phyloP scores from a whole-genome alignment of 2,888 invertebrate species.

The Heliconius charithonia region DNA sequence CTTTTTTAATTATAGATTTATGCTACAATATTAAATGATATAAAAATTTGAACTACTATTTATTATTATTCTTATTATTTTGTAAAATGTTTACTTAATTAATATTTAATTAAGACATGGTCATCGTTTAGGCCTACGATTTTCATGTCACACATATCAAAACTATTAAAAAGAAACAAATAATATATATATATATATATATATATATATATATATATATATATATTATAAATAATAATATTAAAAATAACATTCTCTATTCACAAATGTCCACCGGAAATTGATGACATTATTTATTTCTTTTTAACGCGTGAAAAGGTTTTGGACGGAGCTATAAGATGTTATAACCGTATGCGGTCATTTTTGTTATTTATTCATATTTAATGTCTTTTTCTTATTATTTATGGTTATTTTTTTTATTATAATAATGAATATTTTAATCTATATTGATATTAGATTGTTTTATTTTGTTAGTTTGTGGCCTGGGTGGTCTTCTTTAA shows the following conservation, averaged over 20 bases:
- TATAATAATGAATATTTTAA: constrained; percentile 8
- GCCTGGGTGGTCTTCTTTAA: constrained; percentile 2
- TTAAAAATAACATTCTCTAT: neutral
- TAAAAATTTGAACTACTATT: no score
- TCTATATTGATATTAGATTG: neutral
- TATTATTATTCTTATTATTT: neutral
- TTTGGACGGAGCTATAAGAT: constrained; percentile 25
- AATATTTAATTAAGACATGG: neutral
- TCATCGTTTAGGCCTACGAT: constrained; percentile 29
- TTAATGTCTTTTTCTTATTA: constrained; percentile 11
- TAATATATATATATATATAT: constrained; percentile 30
- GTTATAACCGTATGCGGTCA: constrained; percentile 13
- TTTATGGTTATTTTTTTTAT: constrained; percentile 6
- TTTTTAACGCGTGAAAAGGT: constrained; percentile 44
- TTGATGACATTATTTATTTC: constrained; percentile 40
- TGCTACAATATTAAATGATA: no score
- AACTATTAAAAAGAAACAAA: constrained; percentile 20
- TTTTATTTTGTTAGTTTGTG: neutral
- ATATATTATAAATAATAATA: constrained; percentile 26
- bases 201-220: constrained; percentile 27
- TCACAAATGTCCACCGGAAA: constrained; percentile 30
- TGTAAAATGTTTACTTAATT: neutral
- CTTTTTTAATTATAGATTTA: neutral
- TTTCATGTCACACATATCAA: constrained; percentile 27
- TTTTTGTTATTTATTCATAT: constrained; percentile 10